Evolutionary conservation across 2,797 vertebrate genomes (phyloP), one percentile per base, ranked within the genome.

Genomic region (Cheirogaleus major): DNA sequence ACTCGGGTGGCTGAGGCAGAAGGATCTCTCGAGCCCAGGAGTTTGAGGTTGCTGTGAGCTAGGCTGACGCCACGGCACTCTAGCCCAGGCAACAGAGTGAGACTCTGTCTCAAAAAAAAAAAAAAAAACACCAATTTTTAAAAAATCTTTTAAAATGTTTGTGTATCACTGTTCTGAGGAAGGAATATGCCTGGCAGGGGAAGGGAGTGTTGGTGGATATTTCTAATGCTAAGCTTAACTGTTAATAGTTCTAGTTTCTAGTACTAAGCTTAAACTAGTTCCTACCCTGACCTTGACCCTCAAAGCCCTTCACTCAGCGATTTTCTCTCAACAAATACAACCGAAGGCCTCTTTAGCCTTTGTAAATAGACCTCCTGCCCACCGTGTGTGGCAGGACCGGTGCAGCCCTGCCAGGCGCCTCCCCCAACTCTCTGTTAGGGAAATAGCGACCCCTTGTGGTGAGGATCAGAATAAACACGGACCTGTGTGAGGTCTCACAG

Each of bases 371-470:
- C 43, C 5, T 8, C 12, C 11, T 41, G 15, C 45, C 63, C 6
- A 17, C 35, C 7, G 0, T 13, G 22, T 55, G 45, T n/a, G 69
- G 15, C 43, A 38, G 35, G 30, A 35, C 12, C 5, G 8, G 14
- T 4, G 30, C 4, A 1, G 30, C 41, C 55, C 55, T 18, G 11
- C 22, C 48, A 3, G 20, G 38, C 59, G 9, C 69, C 79, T 70
- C 65, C 13, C 32, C 9, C 87, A 17, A 35, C 61, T 45, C 67
- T 43, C n/a, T 81, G 2, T 55, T 91, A 23, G 89, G 82, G 59
- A 84, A 89, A 75, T 55, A 94, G 89, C 57, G 87, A 70, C 96
- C 96, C 82, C 94, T 97, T 75, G 96, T 97, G 95, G 94, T 78
- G 18, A 59, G 84, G 0, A 14, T 63, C 7, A 4, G 55, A 41